phyloP scores from a whole-genome alignment of 2,888 invertebrate genomes.

The Spilosoma lubricipeda region DNA sequence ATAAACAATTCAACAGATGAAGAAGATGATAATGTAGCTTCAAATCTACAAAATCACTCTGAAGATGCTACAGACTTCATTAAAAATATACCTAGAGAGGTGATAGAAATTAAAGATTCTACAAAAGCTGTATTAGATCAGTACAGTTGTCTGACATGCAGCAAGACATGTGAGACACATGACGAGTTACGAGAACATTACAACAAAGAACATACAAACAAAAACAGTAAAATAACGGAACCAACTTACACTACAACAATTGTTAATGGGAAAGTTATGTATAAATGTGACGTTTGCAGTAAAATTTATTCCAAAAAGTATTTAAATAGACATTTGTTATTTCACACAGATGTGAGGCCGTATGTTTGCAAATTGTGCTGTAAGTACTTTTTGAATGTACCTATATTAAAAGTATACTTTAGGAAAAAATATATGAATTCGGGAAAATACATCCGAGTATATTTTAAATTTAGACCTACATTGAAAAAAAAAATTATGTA shows the following conservation, averaged over 20 bases:
- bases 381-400: conserved; percentile 50
- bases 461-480: background rate
- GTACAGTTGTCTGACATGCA: conserved; percentile 63
- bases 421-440: background rate
- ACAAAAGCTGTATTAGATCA: conserved; percentile 21
- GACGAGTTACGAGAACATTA: conserved; percentile 63
- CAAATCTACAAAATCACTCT: conserved; percentile 7
- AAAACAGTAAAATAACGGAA: conserved; percentile 13
- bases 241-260: conserved; percentile 39
- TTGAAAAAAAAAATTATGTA: too few species aligned
- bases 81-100: background rate
- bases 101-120: background rate
- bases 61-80: conserved; percentile 10
- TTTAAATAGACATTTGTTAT: conserved; percentile 59
- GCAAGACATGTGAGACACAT: conserved; percentile 50
- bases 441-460: background rate
- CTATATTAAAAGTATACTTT: background rate
- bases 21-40: conserved; percentile 22
- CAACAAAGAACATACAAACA: conserved; percentile 45
- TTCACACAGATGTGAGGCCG: conserved; percentile 64
- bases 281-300: conserved; percentile 64
- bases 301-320: conserved; percentile 57
- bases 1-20: conserved; percentile 22
- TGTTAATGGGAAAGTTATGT: conserved; percentile 44
- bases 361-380: conserved; percentile 78